Percentiles rank a stretch among this genome's conserved stretches.
Conservation (phyloP, 2,888 invertebrate species). For the Noctua janthina region DNA sequence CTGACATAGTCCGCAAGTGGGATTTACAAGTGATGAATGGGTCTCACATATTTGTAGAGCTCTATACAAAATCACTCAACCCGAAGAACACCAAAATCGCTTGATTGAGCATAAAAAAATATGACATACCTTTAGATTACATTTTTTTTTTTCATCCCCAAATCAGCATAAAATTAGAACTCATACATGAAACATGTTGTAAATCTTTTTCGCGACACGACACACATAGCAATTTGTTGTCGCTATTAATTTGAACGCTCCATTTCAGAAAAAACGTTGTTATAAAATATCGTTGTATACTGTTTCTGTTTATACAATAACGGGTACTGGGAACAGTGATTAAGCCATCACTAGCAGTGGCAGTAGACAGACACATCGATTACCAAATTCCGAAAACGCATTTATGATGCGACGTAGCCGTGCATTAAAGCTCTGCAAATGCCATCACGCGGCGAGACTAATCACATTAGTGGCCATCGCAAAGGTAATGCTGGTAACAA, state of each 20-base stretch:
- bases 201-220: slow-evolving; percentile 31
- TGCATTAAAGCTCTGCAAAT: slow-evolving; percentile 82
- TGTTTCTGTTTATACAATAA: slow-evolving; percentile 31
- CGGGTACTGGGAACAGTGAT: slow-evolving; percentile 42
- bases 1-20: slow-evolving; percentile 53
- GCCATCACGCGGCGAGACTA: slow-evolving; percentile 81
- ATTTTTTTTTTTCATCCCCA: slow-evolving; percentile 29
- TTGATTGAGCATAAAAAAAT: slow-evolving; percentile 43
- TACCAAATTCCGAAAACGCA: slow-evolving; percentile 75
- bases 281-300: slow-evolving; percentile 24
- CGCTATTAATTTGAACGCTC: slow-evolving; percentile 27
- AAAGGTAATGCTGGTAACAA: slow-evolving; percentile 82
- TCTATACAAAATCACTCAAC: slow-evolving; percentile 47
- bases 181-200: slow-evolving; percentile 41
- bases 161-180: slow-evolving; percentile 50
- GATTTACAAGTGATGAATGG: slow-evolving; percentile 46
- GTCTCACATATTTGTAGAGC: slow-evolving; percentile 46
- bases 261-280: slow-evolving; percentile 20
- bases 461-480: slow-evolving; percentile 84
- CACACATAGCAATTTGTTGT: slow-evolving; percentile 41
- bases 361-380: slow-evolving; percentile 67
- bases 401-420: slow-evolving; percentile 72
- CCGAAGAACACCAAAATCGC: slow-evolving; percentile 38
- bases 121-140: slow-evolving; percentile 22
- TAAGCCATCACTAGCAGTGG: slow-evolving; percentile 57